Conservation (phyloP, 2,113 vertebrate genomes). For the Sphyrna mokarran region DNA sequence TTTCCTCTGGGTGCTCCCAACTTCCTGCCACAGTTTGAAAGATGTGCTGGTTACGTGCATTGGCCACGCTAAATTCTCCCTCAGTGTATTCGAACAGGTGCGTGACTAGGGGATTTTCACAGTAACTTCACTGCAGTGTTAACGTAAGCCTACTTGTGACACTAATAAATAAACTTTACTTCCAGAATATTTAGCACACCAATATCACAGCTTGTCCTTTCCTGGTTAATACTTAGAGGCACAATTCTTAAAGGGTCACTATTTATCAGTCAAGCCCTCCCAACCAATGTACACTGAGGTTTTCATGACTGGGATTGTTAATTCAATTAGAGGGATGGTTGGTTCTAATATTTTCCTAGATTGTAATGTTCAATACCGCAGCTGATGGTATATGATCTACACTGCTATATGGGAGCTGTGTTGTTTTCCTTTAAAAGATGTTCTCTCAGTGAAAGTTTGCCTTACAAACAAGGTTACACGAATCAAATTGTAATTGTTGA, state of each 20-base stretch:
- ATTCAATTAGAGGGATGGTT: not conserved
- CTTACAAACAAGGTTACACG: not conserved
- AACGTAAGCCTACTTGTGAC: no score
- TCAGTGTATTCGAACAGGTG: no score
- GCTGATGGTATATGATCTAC: not conserved
- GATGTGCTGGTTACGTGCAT: no score
- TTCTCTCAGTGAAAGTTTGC: not conserved
- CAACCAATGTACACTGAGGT: not conserved
- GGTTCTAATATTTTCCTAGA: not conserved
- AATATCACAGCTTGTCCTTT: not conserved
- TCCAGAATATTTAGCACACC: not conserved
- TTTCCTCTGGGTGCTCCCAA: no score
- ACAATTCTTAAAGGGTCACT: not conserved
- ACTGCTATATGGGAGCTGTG: not conserved
- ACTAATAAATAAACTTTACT: not conserved
- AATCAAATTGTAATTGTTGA: not conserved
- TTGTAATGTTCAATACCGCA: not conserved
- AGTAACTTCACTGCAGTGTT: no score
- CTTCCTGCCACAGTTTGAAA: no score
- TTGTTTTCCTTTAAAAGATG: not conserved
- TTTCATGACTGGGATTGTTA: not conserved
- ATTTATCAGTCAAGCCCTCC: not conserved
- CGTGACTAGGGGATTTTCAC: no score
- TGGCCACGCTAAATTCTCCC: no score
- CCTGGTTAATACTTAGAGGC: not conserved